A percentile compares a stretch with the other conserved stretches of the same genome.
These are phyloP conservation scores for Natrix natrix DNA, from an alignment of 2,797 vertebrate species.

Conservation along the genomic window DNA sequence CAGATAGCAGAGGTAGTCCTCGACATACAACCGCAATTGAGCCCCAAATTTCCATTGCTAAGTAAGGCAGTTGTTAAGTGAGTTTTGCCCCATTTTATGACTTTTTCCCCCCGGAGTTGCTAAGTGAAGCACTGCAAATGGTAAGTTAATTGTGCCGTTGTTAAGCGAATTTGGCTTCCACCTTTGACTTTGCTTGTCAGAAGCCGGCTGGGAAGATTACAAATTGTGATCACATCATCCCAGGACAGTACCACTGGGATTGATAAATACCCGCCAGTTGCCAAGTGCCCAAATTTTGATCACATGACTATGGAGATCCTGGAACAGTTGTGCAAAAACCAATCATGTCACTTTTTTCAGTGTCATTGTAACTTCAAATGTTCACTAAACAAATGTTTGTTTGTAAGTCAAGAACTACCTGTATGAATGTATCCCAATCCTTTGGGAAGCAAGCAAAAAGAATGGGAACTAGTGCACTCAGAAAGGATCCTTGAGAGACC, in stretches of 20 bases:
- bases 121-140: too few species aligned
- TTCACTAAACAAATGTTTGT: not conserved
- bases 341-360: not conserved
- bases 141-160: not conserved
- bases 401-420: not conserved
- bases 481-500: not conserved
- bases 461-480: not conserved
- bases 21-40: not conserved
- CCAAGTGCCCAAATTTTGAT: not conserved
- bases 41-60: not conserved
- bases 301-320: not conserved
- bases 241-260: not conserved
- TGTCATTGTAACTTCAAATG: not conserved
- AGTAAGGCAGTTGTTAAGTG: not conserved
- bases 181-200: not conserved
- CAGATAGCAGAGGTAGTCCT: not conserved
- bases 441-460: not conserved
- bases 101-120: not conserved
- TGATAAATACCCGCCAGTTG: not conserved
- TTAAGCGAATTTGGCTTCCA: not conserved
- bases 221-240: not conserved
- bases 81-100: not conserved
- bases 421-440: not conserved
- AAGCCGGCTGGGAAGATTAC: not conserved
- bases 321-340: not conserved